Percentiles rank a stretch among this genome's conserved stretches.
Evolutionary conservation across 2,113 vertebrate species (phyloP).

Genomic region (Clinocottus analis): DNA sequence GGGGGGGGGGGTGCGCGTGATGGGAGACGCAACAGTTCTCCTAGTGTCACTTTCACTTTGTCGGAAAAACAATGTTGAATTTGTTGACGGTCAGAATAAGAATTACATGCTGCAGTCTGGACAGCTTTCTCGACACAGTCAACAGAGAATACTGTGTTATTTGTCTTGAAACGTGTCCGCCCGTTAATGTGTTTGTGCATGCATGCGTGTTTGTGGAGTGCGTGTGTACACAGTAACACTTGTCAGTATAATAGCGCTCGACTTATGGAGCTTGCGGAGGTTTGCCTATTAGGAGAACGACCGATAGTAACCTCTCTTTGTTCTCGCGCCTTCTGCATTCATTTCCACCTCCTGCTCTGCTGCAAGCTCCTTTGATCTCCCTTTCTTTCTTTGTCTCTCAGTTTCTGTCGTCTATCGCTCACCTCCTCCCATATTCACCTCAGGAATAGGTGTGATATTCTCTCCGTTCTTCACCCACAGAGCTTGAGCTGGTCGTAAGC

Average conservation of each 20-base stretch:
- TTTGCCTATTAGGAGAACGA: slow-evolving; percentile 59
- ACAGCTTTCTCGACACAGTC: not conserved
- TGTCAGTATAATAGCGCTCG: slow-evolving; percentile 40
- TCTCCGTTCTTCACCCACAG: not conserved
- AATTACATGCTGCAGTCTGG: not conserved
- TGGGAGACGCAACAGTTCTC: slow-evolving; percentile 28
- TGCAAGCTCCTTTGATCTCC: not conserved
- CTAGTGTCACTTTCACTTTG: slow-evolving; percentile 50
- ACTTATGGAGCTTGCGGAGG: slow-evolving; percentile 40
- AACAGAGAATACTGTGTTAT: slow-evolving; percentile 13
- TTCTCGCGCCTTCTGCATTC: slow-evolving; percentile 32
- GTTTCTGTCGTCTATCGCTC: not conserved
- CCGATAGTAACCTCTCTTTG: slow-evolving; percentile 79
- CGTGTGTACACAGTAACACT: slow-evolving; percentile 18
- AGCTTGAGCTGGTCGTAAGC: not conserved
- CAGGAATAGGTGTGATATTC: slow-evolving; percentile 4
- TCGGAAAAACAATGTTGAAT: slow-evolving; percentile 20
- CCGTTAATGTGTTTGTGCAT: not conserved
- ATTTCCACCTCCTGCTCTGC: slow-evolving; percentile 15
- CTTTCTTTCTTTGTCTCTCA: slow-evolving; percentile 1
- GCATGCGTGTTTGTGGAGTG: slow-evolving; percentile 22
- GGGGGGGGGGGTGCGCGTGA: slow-evolving; percentile 13
- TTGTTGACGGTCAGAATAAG: not conserved
- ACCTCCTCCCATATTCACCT: not conserved
- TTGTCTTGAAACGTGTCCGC: slow-evolving; percentile 24